A percentile compares a stretch with the other conserved stretches of the same genome.
Evolutionary conservation across 2,888 invertebrate species (phyloP).

Genomic region (Oxytorus armatus): DNA sequence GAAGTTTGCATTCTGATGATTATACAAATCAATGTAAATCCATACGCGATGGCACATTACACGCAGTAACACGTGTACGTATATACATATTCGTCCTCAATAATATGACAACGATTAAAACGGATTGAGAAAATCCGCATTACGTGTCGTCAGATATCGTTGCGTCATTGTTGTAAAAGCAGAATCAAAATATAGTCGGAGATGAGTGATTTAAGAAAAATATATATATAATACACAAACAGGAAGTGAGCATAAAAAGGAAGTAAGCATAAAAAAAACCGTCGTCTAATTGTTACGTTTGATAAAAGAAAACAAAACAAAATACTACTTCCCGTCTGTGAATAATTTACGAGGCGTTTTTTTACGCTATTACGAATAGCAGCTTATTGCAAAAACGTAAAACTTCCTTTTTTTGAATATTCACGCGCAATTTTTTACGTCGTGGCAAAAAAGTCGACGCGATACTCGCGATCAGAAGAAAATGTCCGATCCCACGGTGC

Average conservation of each 20-base stretch:
- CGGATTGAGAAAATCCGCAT: conserved; percentile 26
- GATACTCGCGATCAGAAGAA: no score
- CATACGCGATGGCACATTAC: conserved; percentile 6
- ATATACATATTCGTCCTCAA: no score
- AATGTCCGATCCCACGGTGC: no score
- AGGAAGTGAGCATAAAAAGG: not conserved
- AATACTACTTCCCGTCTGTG: no score
- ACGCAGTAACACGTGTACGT: conserved; percentile 2
- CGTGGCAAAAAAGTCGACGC: no score
- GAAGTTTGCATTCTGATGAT: conserved; percentile 17
- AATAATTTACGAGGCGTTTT: not conserved
- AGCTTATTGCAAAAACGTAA: not conserved
- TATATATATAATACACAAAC: not conserved
- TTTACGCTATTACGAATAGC: not conserved
- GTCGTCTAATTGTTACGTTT: no score
- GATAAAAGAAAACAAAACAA: no score
- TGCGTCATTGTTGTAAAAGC: conserved; percentile 1
- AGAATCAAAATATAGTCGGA: conserved; percentile 24
- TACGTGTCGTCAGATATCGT: not conserved
- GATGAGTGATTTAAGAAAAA: not conserved
- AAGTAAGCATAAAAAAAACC: no score
- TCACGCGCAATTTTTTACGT: not conserved
- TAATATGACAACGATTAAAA: conserved; percentile 18
- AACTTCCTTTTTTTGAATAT: not conserved
- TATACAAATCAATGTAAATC: conserved; percentile 45